Conservation (phyloP, 1,140 invertebrate species). For the Muscidifurax raptorellus region DNA sequence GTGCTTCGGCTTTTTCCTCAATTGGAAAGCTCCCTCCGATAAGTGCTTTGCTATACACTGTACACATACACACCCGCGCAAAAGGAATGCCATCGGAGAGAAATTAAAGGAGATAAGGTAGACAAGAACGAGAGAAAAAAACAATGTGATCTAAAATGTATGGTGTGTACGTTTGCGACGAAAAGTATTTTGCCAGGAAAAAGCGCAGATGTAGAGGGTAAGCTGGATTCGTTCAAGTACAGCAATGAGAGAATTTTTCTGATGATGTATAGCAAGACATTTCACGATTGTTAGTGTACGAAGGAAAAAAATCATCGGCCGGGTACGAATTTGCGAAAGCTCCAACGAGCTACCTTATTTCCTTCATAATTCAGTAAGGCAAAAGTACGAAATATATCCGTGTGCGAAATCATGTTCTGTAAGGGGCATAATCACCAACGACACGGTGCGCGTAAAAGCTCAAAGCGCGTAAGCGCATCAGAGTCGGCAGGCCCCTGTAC, state of each 20-base stretch:
- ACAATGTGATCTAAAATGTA: neutral
- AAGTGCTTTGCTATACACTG: slow-evolving; percentile 15
- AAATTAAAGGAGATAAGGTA: neutral
- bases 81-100: neutral
- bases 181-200: neutral
- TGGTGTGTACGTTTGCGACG: neutral
- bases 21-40: slow-evolving; percentile 35
- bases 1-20: slow-evolving; percentile 3
- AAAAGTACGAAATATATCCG: too few relatives aligned
- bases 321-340: too few relatives aligned
- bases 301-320: too few relatives aligned
- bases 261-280: neutral
- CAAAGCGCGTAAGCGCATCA: too few relatives aligned
- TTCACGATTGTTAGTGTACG: neutral
- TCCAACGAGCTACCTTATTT: too few relatives aligned
- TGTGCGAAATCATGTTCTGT: too few relatives aligned
- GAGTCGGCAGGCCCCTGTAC: too few relatives aligned
- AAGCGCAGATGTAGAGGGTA: neutral
- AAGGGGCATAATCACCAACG: too few relatives aligned
- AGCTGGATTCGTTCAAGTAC: too few relatives aligned
- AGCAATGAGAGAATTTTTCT: too few relatives aligned
- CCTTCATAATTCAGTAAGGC: too few relatives aligned
- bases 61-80: neutral
- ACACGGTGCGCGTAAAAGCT: too few relatives aligned
- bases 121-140: neutral